phyloP scores from a whole-genome alignment of 2,888 invertebrate species.

The Plebejus melissa region DNA sequence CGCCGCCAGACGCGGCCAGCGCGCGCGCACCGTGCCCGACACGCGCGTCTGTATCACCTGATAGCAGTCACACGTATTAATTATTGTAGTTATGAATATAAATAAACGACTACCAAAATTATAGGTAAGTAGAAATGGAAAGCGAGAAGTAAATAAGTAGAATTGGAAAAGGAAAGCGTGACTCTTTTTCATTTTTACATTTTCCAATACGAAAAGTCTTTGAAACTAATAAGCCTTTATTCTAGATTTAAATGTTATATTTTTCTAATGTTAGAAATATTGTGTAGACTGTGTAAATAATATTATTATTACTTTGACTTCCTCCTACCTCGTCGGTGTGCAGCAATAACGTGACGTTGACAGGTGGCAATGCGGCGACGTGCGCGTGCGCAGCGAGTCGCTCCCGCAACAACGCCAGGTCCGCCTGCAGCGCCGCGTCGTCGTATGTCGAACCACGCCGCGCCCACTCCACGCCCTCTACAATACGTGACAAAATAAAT shows the following conservation, averaged over 20 bases:
- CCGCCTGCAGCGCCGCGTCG: conserved; percentile 36
- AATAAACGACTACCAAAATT: background rate
- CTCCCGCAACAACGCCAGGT: conserved; percentile 37
- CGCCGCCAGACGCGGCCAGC: conserved; percentile 46
- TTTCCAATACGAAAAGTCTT: too few species aligned
- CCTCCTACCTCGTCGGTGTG: conserved; percentile 82
- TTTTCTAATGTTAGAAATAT: background rate
- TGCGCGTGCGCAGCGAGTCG: conserved; percentile 58
- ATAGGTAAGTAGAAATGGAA: too few species aligned
- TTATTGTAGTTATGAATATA: background rate
- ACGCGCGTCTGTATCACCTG: conserved; percentile 45
- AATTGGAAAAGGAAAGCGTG: too few species aligned
- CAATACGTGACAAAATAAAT: background rate
- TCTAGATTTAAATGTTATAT: too few species aligned
- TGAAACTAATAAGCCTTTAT: too few species aligned
- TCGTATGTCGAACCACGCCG: conserved; percentile 35
- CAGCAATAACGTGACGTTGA: conserved; percentile 84
- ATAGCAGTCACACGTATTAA: background rate
- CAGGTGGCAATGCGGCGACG: conserved; percentile 61
- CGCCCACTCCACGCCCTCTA: conserved; percentile 50
- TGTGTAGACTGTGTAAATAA: background rate
- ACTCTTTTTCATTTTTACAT: too few species aligned
- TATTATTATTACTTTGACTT: background rate
- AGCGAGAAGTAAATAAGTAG: too few species aligned
- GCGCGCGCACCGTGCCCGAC: conserved; percentile 39